Evolutionary conservation across 2,113 vertebrate species (phyloP), one percentile per base, ranked within the genome.

Genomic region (Tupaia tana): DNA sequence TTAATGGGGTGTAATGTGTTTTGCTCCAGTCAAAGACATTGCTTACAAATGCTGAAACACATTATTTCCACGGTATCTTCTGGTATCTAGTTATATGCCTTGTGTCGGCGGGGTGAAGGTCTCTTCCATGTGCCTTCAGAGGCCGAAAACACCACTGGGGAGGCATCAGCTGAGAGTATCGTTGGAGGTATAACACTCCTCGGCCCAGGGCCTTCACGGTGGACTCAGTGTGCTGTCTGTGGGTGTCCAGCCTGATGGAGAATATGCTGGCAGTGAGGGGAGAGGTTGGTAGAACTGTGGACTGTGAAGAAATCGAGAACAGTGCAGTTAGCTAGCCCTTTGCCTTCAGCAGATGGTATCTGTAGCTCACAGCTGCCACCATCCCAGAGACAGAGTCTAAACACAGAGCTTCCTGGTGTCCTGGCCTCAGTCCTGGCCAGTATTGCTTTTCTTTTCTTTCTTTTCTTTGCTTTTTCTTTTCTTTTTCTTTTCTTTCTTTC

Each of bases 321-420:
- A 96, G 96, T 88, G 71, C 91, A 84, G 83, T 66, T 78, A 95
- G 66, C 95, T 59, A 86, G 95, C 93, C 95, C 91, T 96, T 83
- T 86, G 95, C 96, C 97, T 94, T 93, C 34, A 2, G 92, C 97
- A 97, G 97, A 94, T 95, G 96, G 96, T 34, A 34, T 90, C 94
- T 75, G 71, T 95, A 94, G 86, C 85, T 95, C 84, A 81, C 93
- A 96, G 96, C 93, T 93, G 95, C 92, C 79, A 59, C 92, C 83
- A 24, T 88, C 87, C 64, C 86, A 89, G 79, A 94, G 94, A 94
- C 78, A n/a, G 52, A 91, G 95, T 86, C 95, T 79, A 80, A 95
- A 95, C 93, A 86, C 86, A 87, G 86, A 82, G 71, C 90, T 81
- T 86, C 31, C 3, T 4, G 0, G 74, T 31, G 66, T 31, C 94